A percentile compares a stretch with the other conserved stretches of the same genome.
These are phyloP conservation scores for Ectemnius continuus DNA, from an alignment of 2,888 invertebrate species.

Conservation along the genomic window DNA sequence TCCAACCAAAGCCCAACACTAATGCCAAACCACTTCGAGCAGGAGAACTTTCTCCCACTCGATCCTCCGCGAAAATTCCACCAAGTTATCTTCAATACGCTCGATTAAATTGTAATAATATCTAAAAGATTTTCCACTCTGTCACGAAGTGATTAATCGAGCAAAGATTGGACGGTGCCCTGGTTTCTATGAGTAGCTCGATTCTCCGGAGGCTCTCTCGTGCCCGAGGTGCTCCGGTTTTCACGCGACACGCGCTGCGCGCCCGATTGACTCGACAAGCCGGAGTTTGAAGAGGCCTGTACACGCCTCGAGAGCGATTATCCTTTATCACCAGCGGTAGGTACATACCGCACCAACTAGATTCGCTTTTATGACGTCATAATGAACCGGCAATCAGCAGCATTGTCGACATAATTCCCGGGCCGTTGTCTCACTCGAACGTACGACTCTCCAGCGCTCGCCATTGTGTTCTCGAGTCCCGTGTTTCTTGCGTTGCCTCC, in stretches of 20 bases:
- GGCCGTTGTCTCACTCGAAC: conserved; percentile 73
- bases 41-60: background rate
- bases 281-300: conserved; percentile 51
- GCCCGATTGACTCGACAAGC: conserved; percentile 7
- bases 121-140: too few relatives aligned
- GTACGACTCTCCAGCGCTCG: too few relatives aligned
- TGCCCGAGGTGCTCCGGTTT: conserved; percentile 8
- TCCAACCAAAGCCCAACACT: background rate
- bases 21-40: background rate
- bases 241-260: conserved; percentile 5
- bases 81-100: background rate
- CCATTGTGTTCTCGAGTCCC: too few relatives aligned
- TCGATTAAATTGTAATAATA: background rate
- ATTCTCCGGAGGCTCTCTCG: conserved; percentile 1
- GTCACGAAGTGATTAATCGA: too few relatives aligned
- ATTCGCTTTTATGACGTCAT: conserved; percentile 77
- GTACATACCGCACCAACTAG: conserved; percentile 70
- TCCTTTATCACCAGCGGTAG: conserved; percentile 68
- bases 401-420: conserved; percentile 77
- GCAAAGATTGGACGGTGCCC: too few relatives aligned
- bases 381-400: conserved; percentile 77
- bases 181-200: too few relatives aligned
- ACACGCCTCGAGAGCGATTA: conserved; percentile 64
- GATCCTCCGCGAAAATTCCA: background rate
- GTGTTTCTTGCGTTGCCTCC: too few relatives aligned